Evolutionary conservation across 2,113 vertebrate genomes (phyloP), one percentile per base, ranked within the genome.

Genomic region (Pyrgilauda ruficollis): DNA sequence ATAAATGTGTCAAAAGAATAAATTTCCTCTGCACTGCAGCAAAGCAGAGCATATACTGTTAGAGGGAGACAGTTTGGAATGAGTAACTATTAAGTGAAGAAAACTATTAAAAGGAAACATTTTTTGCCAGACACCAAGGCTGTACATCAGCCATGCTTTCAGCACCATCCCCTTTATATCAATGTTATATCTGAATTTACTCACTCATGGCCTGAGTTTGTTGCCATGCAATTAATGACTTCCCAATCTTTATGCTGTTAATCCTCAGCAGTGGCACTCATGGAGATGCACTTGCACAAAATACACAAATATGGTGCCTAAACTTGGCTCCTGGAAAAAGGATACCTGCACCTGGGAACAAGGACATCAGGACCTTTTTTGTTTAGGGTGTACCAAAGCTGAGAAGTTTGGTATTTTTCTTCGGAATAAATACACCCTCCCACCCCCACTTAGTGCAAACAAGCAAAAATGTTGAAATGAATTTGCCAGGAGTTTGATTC

Each of bases 1-100:
- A 97, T 97, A 98, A 97, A 96, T 94, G 59, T 97, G 91, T 96
- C 96, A 97, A 95, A 97, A 79, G 61, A 97, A 97, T 96, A 95
- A 87, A 97, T 97, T 97, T 97, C 76, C 55, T 76, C 75, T 96
- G 93, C 93, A 87, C 23, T 96, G 87, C 81, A 94, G 78, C 62
- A 95, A 95, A 93, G 75, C 75, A 79, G 31, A 80, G 41, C 46
- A 93, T 70, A 63, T 72, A 56, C 44, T 84, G 59, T 83, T 77
- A 94, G 58, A 96, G 56, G 35, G 55, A 68, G 85, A 88, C 74
- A 89, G 87, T 95, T 96, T 94, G 84, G 96, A 97, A 96, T 88
- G 61, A 95, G 62, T 73, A 95, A 95, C 69, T 46, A 56, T 89
- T 94, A 95, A 96, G 85, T 63, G 87, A 96, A 95, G 86, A 95